Percentiles rank a stretch among this genome's conserved stretches.
These are phyloP conservation scores for Eupithecia centaureata DNA, from an alignment of 2,888 invertebrate genomes.

Conservation along the genomic window DNA sequence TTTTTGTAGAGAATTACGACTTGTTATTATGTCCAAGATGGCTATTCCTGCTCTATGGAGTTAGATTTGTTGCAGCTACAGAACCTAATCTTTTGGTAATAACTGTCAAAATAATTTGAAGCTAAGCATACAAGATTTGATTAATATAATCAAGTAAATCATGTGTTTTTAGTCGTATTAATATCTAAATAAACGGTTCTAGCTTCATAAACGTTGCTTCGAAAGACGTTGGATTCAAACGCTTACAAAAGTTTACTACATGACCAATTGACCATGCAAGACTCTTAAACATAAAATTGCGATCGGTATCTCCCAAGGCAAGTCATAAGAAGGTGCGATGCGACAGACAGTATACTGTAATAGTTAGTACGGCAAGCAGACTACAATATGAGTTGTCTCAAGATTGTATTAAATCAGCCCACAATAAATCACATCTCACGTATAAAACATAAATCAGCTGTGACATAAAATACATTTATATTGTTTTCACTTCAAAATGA, in stretches of 20 bases:
- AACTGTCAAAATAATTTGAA: conserved; percentile 10
- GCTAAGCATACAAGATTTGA: not conserved
- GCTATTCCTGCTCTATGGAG: conserved; percentile 31
- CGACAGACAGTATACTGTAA: conserved; percentile 5
- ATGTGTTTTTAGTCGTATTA: not conserved
- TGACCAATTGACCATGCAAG: not conserved
- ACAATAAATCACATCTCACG: conserved; percentile 79
- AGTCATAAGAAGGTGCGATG: not conserved
- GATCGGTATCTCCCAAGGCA: not conserved
- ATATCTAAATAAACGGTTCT: not conserved
- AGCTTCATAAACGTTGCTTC: not conserved
- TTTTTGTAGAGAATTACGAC: conserved; percentile 47
- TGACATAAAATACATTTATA: conserved; percentile 81
- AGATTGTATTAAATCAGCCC: conserved; percentile 73
- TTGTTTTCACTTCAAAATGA: conserved; percentile 81
- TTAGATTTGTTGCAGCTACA: conserved; percentile 21
- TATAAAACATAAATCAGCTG: conserved; percentile 81
- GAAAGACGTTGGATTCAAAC: not conserved
- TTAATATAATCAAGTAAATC: conserved; percentile 1
- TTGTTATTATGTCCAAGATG: conserved; percentile 39
- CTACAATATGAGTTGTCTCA: conserved; percentile 50
- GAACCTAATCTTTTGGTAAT: conserved; percentile 9
- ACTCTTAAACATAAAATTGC: not conserved
- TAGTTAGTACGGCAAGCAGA: conserved; percentile 14
- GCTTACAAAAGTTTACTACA: not conserved